Percentiles rank a stretch among this genome's conserved stretches.
Conservation (phyloP, 2,113 vertebrate species). For the Chaetorhynchus papuensis region DNA sequence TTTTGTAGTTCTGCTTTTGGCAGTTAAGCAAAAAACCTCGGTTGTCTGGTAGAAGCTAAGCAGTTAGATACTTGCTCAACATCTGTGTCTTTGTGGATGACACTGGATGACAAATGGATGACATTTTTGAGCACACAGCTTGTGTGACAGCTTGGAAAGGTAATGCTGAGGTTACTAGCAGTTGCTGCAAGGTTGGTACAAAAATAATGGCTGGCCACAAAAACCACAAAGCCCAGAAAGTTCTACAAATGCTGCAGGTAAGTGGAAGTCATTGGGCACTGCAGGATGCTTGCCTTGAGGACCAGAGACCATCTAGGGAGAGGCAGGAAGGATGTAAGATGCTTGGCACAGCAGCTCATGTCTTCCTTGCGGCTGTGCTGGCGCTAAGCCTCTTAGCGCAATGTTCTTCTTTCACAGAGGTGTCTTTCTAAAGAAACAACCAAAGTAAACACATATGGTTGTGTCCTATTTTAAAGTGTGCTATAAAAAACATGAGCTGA, state of each 20-base stretch:
- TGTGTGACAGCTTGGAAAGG: background rate
- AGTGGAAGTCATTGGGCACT: background rate
- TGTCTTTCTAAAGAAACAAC: background rate
- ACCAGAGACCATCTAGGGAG: background rate
- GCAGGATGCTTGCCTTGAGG: background rate
- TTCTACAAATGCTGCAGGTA: background rate
- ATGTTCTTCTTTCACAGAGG: background rate
- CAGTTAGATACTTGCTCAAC: background rate
- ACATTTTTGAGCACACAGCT: background rate
- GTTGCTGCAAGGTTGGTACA: background rate
- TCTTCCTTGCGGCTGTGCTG: background rate
- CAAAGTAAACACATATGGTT: background rate
- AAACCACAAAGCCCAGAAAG: background rate
- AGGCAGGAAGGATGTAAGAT: background rate
- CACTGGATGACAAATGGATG: too few species aligned
- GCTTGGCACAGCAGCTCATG: background rate
- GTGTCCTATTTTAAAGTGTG: background rate
- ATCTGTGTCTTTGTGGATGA: background rate
- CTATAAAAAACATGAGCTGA: background rate
- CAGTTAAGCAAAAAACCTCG: background rate
- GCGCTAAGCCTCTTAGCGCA: accelerated
- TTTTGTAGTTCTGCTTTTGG: background rate
- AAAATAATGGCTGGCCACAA: background rate
- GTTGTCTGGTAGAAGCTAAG: background rate
- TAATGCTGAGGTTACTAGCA: background rate